These are phyloP conservation scores for Drosophila yooni DNA, from an alignment of 2,888 invertebrate genomes.

Conservation along the genomic window DNA sequence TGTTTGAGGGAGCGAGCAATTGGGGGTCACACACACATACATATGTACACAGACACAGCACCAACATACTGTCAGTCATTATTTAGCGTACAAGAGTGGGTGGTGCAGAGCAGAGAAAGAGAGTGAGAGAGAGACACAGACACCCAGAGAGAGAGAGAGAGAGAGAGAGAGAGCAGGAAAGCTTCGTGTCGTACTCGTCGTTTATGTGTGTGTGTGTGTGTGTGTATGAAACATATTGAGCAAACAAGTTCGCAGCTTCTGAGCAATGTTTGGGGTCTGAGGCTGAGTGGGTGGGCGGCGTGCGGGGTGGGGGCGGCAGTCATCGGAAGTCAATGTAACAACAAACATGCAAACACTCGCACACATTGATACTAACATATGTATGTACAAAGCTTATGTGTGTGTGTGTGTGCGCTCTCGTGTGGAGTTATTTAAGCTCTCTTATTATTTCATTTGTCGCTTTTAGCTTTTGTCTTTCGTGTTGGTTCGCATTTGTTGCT, in stretches of 20 bases:
- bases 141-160: background rate
- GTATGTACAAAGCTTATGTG: slow-evolving; percentile 10
- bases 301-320: slow-evolving; percentile 59
- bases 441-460: slow-evolving; percentile 82
- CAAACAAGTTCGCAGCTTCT: slow-evolving; percentile 83
- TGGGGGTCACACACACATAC: slow-evolving; percentile 69
- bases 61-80: slow-evolving; percentile 81
- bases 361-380: slow-evolving; percentile 36
- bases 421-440: slow-evolving; percentile 81
- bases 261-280: slow-evolving; percentile 52
- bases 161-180: slow-evolving; percentile 34
- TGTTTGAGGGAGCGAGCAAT: slow-evolving; percentile 78
- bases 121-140: background rate
- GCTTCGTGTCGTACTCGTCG: slow-evolving; percentile 69
- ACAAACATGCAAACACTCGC: slow-evolving; percentile 78
- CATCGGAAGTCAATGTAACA: slow-evolving; percentile 82
- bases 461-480: slow-evolving; percentile 82
- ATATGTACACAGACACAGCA: slow-evolving; percentile 38
- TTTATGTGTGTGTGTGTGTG: slow-evolving; percentile 40
- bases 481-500: slow-evolving; percentile 59
- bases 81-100: slow-evolving; percentile 70
- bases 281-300: slow-evolving; percentile 37
- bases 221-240: slow-evolving; percentile 81
- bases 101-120: slow-evolving; percentile 32
- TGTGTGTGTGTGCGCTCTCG: slow-evolving; percentile 59